Evolutionary conservation across 1,140 invertebrate species (phyloP).

Genomic region (Drosophila athabasca): DNA sequence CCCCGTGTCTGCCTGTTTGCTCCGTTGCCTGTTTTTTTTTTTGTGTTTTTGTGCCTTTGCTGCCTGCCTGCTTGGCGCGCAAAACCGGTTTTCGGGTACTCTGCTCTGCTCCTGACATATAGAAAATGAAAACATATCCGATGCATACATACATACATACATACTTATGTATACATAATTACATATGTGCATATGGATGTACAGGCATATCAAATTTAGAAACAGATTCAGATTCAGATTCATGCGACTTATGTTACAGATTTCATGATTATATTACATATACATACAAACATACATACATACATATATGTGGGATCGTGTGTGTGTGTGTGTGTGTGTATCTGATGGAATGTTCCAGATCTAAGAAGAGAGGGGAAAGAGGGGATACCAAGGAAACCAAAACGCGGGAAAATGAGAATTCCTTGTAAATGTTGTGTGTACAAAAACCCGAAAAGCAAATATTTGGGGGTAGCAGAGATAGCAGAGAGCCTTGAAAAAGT

Average conservation of each 20-base stretch:
- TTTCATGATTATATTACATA: constrained; percentile 34
- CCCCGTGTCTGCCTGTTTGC: constrained; percentile 24
- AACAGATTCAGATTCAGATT: constrained; percentile 5
- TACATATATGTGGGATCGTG: not conserved
- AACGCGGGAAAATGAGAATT: no score
- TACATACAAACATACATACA: not conserved
- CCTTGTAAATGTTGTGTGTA: no score
- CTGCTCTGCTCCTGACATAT: constrained; percentile 41
- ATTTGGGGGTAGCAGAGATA: not conserved
- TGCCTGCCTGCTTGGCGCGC: constrained; percentile 52
- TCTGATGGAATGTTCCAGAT: constrained; percentile 26
- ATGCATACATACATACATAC: constrained; percentile 17
- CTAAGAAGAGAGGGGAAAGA: not conserved
- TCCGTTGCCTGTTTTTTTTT: constrained; percentile 35
- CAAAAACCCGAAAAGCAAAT: no score
- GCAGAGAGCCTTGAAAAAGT: constrained; percentile 7
- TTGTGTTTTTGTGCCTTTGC: constrained; percentile 12
- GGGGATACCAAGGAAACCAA: no score
- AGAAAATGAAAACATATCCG: constrained; percentile 66
- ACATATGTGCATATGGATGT: constrained; percentile 1
- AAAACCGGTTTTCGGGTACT: constrained; percentile 66
- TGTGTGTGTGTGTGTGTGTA: constrained; percentile 3
- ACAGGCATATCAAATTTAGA: constrained; percentile 46
- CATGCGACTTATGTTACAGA: constrained; percentile 43
- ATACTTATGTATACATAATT: constrained; percentile 7